A percentile compares a stretch with the other conserved stretches of the same genome.
Evolutionary conservation across 53 echinoderm and acorn worm species (phyloP).

Genomic region (Actinopyga echinites): DNA sequence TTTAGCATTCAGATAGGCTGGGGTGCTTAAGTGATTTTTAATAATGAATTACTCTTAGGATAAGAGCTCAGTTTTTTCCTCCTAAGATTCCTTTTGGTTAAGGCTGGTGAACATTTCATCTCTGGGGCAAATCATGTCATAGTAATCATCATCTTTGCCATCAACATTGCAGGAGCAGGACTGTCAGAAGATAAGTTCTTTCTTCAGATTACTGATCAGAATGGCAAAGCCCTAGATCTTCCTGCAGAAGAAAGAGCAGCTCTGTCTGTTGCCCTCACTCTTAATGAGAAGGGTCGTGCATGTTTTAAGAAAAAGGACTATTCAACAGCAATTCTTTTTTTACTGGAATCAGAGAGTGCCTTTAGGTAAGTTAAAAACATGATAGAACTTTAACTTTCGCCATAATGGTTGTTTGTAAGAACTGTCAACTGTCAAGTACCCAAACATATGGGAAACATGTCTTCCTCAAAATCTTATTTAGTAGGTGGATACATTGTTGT

Average conservation of each 20-base stretch:
- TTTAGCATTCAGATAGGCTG: too few species aligned
- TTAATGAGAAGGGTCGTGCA: constrained; percentile 93
- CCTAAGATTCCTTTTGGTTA: too few species aligned
- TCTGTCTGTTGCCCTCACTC: constrained; percentile 86
- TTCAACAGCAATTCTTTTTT: constrained; percentile 79
- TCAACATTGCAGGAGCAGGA: constrained; percentile 13
- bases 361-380: constrained; percentile 65
- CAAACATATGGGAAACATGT: too few species aligned
- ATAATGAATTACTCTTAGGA: too few species aligned
- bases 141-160: neutral
- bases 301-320: constrained; percentile 86
- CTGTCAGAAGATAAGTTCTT: constrained; percentile 64
- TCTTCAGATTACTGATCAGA: constrained; percentile 92
- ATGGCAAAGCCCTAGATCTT: constrained; percentile 72
- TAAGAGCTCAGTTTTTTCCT: too few species aligned
- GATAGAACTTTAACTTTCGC: too few species aligned
- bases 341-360: constrained; percentile 87
- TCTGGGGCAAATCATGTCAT: neutral
- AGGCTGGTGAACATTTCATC: too few species aligned
- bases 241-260: constrained; percentile 83
- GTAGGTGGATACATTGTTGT: too few species aligned
- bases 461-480: too few species aligned
- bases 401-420: too few species aligned
- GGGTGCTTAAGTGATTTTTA: too few species aligned
- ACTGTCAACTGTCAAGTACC: too few species aligned